These are phyloP conservation scores for Tetanocera ferruginea DNA, from an alignment of 2,888 invertebrate genomes.

Conservation along the genomic window DNA sequence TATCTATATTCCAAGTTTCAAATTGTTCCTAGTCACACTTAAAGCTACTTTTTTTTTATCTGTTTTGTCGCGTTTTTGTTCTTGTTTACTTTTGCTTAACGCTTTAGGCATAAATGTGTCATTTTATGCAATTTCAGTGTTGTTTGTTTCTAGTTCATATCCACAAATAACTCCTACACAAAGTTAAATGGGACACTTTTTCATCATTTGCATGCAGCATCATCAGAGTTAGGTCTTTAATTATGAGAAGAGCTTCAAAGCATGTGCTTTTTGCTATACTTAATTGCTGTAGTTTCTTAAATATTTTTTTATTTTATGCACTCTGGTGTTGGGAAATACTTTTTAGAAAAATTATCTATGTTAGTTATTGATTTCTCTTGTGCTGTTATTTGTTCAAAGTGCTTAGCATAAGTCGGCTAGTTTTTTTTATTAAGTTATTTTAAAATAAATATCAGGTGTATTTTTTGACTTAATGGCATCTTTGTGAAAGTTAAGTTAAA, in stretches of 20 bases:
- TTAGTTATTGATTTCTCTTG: no score
- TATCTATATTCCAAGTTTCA: neutral
- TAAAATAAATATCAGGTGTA: no score
- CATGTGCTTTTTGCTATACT: neutral
- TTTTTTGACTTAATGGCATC: no score
- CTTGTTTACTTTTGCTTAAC: conserved; percentile 16
- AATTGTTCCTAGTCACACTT: neutral
- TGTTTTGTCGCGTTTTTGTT: neutral
- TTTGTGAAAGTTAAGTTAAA: no score
- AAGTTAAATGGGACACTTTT: conserved; percentile 18
- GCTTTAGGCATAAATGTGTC: conserved; percentile 21
- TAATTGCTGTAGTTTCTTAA: neutral
- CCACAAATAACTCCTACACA: neutral
- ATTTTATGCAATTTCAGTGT: conserved; percentile 20
- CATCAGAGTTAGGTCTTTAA: neutral
- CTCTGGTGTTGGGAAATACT: no score
- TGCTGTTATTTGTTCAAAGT: no score
- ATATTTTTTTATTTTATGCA: neutral
- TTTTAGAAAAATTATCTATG: no score
- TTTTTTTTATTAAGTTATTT: no score
- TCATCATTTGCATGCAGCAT: neutral
- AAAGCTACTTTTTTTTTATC: neutral
- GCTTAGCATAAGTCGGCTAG: no score
- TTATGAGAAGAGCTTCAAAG: neutral
- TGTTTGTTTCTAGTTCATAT: neutral